Evolutionary conservation across 1,140 invertebrate genomes (phyloP).

Genomic region (Doryteuthis pealeii): DNA sequence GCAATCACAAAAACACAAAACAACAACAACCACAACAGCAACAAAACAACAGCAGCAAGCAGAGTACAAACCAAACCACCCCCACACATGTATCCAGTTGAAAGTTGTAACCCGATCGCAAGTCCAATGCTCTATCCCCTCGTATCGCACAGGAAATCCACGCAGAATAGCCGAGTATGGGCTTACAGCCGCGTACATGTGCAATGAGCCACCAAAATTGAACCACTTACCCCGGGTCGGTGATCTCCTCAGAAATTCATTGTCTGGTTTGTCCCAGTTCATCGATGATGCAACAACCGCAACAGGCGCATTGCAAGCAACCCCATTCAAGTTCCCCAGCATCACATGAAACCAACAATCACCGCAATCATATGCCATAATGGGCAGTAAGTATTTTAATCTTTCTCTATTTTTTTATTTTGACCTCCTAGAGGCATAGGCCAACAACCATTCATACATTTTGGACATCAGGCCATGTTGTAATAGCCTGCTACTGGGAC

Average conservation of each 20-base stretch:
- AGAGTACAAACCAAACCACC: neutral
- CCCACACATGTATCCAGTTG: neutral
- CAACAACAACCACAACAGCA: neutral
- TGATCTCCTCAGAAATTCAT: neutral
- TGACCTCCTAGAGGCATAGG: too few species aligned
- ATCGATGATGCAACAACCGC: neutral
- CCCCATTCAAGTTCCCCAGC: neutral
- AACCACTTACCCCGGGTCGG: neutral
- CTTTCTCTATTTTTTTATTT: too few species aligned
- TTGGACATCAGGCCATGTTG: too few species aligned
- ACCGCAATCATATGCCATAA: neutral
- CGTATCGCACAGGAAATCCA: neutral
- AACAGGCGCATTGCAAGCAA: neutral
- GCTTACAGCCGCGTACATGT: neutral
- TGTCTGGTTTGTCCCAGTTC: neutral
- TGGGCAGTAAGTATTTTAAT: constrained; percentile 4
- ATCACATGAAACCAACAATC: neutral
- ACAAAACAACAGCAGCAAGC: neutral
- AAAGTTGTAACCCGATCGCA: neutral
- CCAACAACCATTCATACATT: too few species aligned
- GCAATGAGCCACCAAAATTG: neutral
- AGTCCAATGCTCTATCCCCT: neutral
- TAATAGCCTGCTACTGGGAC: too few species aligned
- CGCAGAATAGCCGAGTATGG: neutral
- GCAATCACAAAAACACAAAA: too few species aligned